Conservation (phyloP, 2,113 vertebrate species). For the Strix uralensis region DNA sequence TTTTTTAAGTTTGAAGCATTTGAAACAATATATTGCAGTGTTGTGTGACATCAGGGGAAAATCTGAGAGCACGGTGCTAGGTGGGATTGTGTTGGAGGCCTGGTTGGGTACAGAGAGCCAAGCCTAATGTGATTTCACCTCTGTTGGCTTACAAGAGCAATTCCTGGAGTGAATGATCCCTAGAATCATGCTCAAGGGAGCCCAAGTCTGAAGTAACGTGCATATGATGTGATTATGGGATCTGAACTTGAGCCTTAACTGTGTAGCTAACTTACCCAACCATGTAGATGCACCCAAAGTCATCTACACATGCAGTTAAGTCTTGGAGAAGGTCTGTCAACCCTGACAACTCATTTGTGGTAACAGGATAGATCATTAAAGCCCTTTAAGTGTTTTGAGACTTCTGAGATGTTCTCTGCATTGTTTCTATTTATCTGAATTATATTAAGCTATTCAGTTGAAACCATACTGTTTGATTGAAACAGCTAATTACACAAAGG, state of each 20-base stretch:
- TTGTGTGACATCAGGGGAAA: not conserved
- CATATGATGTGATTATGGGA: accelerated
- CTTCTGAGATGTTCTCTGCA: not conserved
- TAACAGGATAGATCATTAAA: not conserved
- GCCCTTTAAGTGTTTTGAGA: not conserved
- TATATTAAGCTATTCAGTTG: not conserved
- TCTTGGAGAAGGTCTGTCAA: not conserved
- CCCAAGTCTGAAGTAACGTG: not conserved
- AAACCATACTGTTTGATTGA: not conserved
- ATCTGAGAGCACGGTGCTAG: not conserved
- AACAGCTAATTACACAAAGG: not conserved
- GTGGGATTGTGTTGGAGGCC: not conserved
- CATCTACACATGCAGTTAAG: not conserved
- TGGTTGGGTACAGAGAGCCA: not conserved
- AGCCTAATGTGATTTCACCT: not conserved
- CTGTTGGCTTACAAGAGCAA: not conserved
- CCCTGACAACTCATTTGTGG: not conserved
- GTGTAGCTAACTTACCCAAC: not conserved
- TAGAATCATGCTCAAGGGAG: not conserved
- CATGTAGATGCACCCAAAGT: not conserved
- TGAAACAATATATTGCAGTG: not conserved
- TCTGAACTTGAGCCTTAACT: not conserved
- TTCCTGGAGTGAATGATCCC: not conserved
- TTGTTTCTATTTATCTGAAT: not conserved
- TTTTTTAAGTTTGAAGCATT: not conserved